Percentiles rank a stretch among this genome's conserved stretches.
phyloP scores from a whole-genome alignment of 1,140 invertebrate species.

The Pseudobourletiella spinata region DNA sequence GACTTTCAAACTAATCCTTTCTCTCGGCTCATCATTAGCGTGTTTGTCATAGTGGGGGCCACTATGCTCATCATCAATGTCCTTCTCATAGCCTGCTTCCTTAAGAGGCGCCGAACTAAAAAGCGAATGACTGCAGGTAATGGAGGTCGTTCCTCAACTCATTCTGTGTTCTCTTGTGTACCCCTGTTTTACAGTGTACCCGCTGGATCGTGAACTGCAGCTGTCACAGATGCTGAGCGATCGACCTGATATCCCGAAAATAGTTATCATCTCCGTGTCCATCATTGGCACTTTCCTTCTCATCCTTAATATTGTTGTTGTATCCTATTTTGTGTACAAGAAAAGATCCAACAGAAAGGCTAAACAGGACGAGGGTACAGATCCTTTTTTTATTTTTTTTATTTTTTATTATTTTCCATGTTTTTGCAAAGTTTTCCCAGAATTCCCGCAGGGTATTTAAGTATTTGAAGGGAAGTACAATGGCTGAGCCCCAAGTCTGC shows the following conservation, averaged over 20 bases:
- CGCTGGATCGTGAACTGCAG: conserved; percentile 41
- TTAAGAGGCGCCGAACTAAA: conserved; percentile 62
- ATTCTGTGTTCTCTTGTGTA: conserved; percentile 25
- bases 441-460: no score
- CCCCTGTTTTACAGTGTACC: conserved; percentile 42
- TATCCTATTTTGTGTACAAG: conserved; percentile 72
- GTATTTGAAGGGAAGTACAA: no score
- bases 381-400: conserved; percentile 26
- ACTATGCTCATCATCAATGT: conserved; percentile 68
- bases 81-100: conserved; percentile 76
- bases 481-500: no score
- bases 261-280: conserved; percentile 71
- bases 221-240: conserved; percentile 57
- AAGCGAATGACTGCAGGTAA: conserved; percentile 55
- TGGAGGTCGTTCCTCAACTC: conserved; percentile 43
- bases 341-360: conserved; percentile 48
- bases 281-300: conserved; percentile 67
- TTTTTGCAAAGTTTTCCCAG: neutral
- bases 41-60: conserved; percentile 61
- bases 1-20: conserved; percentile 33
- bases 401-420: conserved; percentile 1
- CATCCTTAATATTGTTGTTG: conserved; percentile 68
- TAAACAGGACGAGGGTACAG: conserved; percentile 46
- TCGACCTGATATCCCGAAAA: conserved; percentile 58
- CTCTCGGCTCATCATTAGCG: conserved; percentile 55